phyloP scores from a whole-genome alignment of 2,797 vertebrate genomes.

The Channa striata region DNA sequence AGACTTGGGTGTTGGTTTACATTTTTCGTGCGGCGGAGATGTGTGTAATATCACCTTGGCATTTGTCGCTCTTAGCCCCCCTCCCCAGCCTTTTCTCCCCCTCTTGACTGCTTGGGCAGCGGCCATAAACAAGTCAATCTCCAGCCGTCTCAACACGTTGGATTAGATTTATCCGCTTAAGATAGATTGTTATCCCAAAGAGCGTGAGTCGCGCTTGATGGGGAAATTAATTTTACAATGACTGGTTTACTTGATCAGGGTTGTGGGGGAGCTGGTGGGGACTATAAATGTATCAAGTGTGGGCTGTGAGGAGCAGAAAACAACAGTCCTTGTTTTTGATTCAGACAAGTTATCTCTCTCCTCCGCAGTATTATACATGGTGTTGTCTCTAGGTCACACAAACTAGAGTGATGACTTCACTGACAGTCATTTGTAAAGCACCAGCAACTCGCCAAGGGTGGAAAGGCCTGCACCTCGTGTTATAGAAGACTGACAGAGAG shows the following conservation, averaged over 20 bases:
- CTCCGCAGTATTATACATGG: constrained; percentile 45
- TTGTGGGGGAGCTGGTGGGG: constrained; percentile 50
- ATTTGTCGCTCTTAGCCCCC: constrained; percentile 55
- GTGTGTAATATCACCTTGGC: constrained; percentile 72
- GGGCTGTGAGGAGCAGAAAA: constrained; percentile 51
- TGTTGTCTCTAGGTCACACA: constrained; percentile 64
- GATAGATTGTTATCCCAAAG: constrained; percentile 81
- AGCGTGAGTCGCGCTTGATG: constrained; percentile 75
- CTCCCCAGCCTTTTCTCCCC: constrained; percentile 15
- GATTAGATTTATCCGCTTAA: constrained; percentile 85
- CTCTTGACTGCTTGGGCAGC: constrained; percentile 73
- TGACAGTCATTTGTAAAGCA: constrained; percentile 74
- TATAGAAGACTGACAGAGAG: constrained; percentile 59
- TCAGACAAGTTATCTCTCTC: constrained; percentile 54
- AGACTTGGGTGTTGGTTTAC: constrained; percentile 64
- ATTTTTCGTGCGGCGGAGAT: constrained; percentile 60
- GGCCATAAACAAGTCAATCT: constrained; percentile 82
- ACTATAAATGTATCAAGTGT: constrained; percentile 65
- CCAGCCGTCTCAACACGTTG: constrained; percentile 73
- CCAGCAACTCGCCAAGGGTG: constrained; percentile 63
- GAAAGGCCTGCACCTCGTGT: constrained; percentile 57
- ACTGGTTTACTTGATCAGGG: constrained; percentile 81
- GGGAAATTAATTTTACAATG: constrained; percentile 85
- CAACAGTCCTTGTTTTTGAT: constrained; percentile 55
- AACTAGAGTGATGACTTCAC: constrained; percentile 67